Evolutionary conservation across 2,797 vertebrate genomes (phyloP).

Genomic region (Anguilla pacifica): DNA sequence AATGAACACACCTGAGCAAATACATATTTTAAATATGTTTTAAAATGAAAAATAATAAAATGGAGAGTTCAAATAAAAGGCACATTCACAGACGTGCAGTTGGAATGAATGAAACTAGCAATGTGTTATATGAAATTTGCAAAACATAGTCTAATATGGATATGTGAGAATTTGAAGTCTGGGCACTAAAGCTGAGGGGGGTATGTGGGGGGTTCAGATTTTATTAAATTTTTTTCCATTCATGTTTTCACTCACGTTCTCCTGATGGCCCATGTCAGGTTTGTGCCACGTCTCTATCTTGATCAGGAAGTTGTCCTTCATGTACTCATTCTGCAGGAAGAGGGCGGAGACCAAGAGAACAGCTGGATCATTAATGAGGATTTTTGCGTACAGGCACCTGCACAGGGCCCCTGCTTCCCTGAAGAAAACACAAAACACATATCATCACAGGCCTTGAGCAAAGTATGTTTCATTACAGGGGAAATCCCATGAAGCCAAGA

Average conservation of each 20-base stretch:
- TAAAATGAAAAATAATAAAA: no score
- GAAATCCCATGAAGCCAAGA: not conserved
- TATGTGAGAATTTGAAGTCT: no score
- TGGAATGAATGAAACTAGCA: no score
- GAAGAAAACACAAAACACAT: not conserved
- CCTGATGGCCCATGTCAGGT: slow-evolving; percentile 85
- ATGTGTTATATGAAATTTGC: no score
- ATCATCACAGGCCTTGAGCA: not conserved
- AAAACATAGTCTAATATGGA: no score
- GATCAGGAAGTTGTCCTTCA: slow-evolving; percentile 90
- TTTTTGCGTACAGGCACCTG: not conserved
- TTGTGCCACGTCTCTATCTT: slow-evolving; percentile 99
- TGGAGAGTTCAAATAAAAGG: no score
- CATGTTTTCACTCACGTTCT: slow-evolving; percentile 83
- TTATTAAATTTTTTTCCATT: not conserved
- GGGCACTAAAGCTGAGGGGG: no score
- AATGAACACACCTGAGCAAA: no score
- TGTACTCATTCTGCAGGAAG: slow-evolving; percentile 84
- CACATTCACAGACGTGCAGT: no score
- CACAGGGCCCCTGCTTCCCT: not conserved
- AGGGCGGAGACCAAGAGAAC: slow-evolving; percentile 14
- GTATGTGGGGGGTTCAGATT: no score
- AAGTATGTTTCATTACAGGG: not conserved
- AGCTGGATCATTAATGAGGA: not conserved
- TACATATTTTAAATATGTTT: no score